Conservation (phyloP, 1,140 invertebrate species). For the Drosophila novamexicana region DNA sequence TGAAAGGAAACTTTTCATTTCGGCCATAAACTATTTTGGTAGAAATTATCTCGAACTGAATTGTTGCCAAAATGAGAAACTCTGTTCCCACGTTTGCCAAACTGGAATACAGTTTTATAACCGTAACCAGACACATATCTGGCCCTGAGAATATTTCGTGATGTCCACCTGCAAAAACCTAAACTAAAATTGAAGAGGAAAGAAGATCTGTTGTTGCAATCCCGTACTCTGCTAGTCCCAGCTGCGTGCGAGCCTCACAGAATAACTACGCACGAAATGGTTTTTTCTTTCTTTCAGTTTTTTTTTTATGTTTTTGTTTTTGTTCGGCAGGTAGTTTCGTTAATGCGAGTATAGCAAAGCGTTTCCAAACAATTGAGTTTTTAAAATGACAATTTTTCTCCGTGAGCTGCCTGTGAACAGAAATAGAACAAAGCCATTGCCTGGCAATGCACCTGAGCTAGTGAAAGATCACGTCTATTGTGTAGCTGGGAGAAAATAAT, state of each 20-base stretch:
- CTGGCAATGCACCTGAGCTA: slow-evolving; percentile 63
- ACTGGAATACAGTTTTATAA: slow-evolving; percentile 68
- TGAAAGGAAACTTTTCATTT: not conserved
- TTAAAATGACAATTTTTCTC: slow-evolving; percentile 71
- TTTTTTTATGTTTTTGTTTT: slow-evolving; percentile 20
- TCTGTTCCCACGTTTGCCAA: slow-evolving; percentile 72
- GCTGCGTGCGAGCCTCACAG: slow-evolving; percentile 46
- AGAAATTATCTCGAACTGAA: slow-evolving; percentile 18
- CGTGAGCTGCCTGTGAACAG: slow-evolving; percentile 21
- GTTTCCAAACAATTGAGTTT: slow-evolving; percentile 78
- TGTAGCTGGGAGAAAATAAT: slow-evolving; percentile 55
- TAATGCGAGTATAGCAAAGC: slow-evolving; percentile 21
- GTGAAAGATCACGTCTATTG: slow-evolving; percentile 60
- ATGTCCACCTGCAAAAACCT: slow-evolving; percentile 71
- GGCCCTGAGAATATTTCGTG: slow-evolving; percentile 69
- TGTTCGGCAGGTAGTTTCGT: slow-evolving; percentile 42
- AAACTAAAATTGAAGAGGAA: slow-evolving; percentile 57
- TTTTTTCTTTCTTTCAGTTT: slow-evolving; percentile 44
- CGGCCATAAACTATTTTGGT: not conserved
- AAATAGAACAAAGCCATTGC: slow-evolving; percentile 65
- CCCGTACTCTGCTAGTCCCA: slow-evolving; percentile 46
- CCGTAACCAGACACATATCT: slow-evolving; percentile 57
- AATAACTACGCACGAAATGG: slow-evolving; percentile 54
- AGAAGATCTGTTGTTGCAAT: slow-evolving; percentile 76
- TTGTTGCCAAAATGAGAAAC: slow-evolving; percentile 48